Conservation (phyloP, 2,797 vertebrate genomes). For the Corythornis leucogaster region DNA sequence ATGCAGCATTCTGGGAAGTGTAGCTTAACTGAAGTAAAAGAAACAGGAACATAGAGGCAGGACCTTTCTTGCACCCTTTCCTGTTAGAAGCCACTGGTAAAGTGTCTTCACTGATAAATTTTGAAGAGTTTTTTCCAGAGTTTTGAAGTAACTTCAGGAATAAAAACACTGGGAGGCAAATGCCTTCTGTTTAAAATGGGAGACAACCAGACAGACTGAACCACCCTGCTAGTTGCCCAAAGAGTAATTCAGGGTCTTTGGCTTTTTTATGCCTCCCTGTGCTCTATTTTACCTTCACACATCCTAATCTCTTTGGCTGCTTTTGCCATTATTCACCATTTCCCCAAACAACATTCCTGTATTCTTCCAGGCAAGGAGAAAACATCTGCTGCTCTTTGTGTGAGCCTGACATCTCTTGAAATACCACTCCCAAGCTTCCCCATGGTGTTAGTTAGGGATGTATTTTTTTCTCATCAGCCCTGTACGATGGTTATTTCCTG, state of each 20-base stretch:
- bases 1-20: not conserved
- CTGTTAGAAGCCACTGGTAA: not conserved
- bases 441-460: not conserved
- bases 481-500: not conserved
- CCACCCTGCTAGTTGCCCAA: not conserved
- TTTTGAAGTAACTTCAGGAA: constrained; percentile 4
- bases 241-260: not conserved
- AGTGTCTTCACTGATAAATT: not conserved
- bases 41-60: fast-evolving
- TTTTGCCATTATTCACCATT: not conserved
- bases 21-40: not conserved
- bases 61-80: not conserved
- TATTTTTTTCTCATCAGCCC: not conserved
- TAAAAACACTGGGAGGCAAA: not conserved
- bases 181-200: not conserved
- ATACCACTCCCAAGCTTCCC: not conserved
- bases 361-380: constrained; percentile 23
- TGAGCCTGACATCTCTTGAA: not conserved
- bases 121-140: not conserved
- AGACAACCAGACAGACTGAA: not conserved
- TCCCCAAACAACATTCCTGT: constrained; percentile 2
- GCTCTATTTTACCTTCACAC: not conserved
- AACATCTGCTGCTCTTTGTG: constrained; percentile 35
- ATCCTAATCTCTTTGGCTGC: not conserved
- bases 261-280: not conserved